These are phyloP conservation scores for Notospermus geniculatus DNA, from an alignment of 1,140 invertebrate species.

Conservation along the genomic window DNA sequence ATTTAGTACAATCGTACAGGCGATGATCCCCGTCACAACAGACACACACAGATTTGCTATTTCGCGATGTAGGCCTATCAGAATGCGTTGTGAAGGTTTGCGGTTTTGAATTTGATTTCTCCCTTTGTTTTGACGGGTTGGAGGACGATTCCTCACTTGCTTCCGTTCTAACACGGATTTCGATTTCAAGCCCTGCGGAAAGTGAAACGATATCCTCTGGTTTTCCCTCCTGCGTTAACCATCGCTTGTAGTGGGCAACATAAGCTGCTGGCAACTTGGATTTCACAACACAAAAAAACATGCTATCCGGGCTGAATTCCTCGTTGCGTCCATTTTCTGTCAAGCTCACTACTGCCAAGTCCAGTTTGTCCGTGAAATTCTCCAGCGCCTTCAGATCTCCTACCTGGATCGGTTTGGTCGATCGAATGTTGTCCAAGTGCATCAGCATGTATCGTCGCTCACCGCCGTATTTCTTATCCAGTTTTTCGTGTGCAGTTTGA, in stretches of 20 bases:
- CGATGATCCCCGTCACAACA: background rate
- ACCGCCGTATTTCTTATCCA: background rate
- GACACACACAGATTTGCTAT: background rate
- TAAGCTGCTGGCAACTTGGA: background rate
- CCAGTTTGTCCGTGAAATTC: background rate
- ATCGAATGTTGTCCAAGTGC: background rate
- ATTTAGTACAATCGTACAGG: background rate
- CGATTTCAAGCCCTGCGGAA: background rate
- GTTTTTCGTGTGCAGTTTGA: background rate
- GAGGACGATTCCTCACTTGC: background rate
- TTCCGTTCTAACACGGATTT: background rate
- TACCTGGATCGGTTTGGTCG: background rate
- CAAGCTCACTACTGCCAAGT: background rate
- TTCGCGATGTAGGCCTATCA: background rate
- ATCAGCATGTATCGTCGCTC: background rate
- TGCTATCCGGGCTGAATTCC: background rate
- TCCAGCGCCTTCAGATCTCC: background rate
- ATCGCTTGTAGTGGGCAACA: background rate
- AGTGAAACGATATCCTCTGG: background rate
- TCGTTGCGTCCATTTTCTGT: background rate
- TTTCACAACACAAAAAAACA: slow-evolving; percentile 3
- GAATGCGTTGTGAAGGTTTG: background rate
- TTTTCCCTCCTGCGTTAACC: background rate
- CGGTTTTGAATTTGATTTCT: background rate
- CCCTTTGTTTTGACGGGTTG: background rate